phyloP scores from a whole-genome alignment of 30 jellyfish, hydroid and myxozoan genomes.

The Sanderia malayensis region DNA sequence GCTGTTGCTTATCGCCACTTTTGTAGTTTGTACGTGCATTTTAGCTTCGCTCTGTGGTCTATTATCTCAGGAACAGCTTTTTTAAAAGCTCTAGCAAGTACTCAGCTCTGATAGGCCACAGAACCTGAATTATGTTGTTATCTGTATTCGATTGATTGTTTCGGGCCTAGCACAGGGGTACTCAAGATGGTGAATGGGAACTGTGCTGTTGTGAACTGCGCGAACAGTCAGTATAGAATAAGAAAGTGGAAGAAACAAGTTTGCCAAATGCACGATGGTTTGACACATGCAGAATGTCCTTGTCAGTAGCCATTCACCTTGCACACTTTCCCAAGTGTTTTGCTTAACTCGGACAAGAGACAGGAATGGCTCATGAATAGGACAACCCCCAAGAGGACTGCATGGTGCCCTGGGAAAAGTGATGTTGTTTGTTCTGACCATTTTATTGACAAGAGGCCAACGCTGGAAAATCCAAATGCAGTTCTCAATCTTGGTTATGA shows the following conservation, averaged over 20 bases:
- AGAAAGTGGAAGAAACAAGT: slow-evolving; percentile 9
- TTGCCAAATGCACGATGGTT: slow-evolving; percentile 18
- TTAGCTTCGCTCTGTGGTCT: too few relatives aligned
- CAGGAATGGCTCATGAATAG: slow-evolving; percentile 14
- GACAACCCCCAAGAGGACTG: slow-evolving; percentile 10
- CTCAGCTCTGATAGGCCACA: too few relatives aligned
- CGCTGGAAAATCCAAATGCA: slow-evolving; percentile 16
- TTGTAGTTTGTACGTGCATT: too few relatives aligned
- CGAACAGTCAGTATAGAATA: slow-evolving; percentile 23
- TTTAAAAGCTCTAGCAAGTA: too few relatives aligned
- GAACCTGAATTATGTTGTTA: too few relatives aligned
- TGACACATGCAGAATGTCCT: slow-evolving; percentile 12
- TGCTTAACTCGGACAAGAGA: slow-evolving; percentile 3
- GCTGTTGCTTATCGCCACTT: too few relatives aligned
- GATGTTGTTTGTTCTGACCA: slow-evolving; percentile 22
- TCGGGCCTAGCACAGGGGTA: too few relatives aligned
- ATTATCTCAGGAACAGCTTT: too few relatives aligned
- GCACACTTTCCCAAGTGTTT: slow-evolving; percentile 36
- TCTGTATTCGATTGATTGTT: too few relatives aligned
- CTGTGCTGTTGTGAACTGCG: slow-evolving; percentile 43
- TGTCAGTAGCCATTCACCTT: slow-evolving; percentile 35
- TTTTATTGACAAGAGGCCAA: slow-evolving; percentile 22
- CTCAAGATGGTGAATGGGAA: slow-evolving; percentile 41
- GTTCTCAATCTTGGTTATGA: slow-evolving; percentile 12
- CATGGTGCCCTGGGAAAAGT: slow-evolving; percentile 31